Percentiles rank a stretch among this genome's conserved stretches.
phyloP scores from a whole-genome alignment of 2,113 vertebrate species.

The Furnarius figulus region DNA sequence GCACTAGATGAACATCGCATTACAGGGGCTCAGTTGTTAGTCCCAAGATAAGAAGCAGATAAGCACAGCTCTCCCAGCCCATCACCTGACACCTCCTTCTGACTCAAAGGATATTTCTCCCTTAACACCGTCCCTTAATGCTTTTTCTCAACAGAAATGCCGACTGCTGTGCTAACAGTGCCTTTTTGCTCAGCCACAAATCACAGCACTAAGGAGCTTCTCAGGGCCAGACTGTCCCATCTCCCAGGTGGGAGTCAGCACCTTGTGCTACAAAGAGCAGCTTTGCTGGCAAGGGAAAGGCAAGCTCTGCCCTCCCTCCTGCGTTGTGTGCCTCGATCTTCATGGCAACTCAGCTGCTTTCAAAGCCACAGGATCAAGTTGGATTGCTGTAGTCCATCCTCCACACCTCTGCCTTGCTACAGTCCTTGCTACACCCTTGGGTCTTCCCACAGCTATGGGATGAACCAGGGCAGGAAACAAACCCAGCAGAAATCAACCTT shows the following conservation, averaged over 20 bases:
- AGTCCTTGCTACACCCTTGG: not conserved
- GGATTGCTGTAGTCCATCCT: not conserved
- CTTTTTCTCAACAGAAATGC: not conserved
- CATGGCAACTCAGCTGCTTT: not conserved
- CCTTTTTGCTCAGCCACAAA: not conserved
- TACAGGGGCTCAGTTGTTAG: not conserved
- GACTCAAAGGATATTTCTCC: not conserved
- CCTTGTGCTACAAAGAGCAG: not conserved
- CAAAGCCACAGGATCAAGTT: not conserved
- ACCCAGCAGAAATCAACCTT: not conserved
- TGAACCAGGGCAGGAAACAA: not conserved
- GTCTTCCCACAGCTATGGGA: not conserved
- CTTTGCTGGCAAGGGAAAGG: not conserved
- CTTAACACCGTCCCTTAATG: not conserved
- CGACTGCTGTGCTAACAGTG: not conserved
- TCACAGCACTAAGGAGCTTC: not conserved
- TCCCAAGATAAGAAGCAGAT: not conserved
- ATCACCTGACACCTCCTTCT: not conserved
- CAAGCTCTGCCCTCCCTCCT: not conserved
- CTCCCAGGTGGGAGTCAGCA: not conserved
- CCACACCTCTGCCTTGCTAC: not conserved
- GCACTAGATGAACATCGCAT: not conserved
- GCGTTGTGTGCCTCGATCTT: rapidly evolving
- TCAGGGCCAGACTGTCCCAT: not conserved
- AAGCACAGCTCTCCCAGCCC: not conserved